Base-by-base conservation (phyloP, 2,113 vertebrate species). In the Oophaga pumilio region DNA sequence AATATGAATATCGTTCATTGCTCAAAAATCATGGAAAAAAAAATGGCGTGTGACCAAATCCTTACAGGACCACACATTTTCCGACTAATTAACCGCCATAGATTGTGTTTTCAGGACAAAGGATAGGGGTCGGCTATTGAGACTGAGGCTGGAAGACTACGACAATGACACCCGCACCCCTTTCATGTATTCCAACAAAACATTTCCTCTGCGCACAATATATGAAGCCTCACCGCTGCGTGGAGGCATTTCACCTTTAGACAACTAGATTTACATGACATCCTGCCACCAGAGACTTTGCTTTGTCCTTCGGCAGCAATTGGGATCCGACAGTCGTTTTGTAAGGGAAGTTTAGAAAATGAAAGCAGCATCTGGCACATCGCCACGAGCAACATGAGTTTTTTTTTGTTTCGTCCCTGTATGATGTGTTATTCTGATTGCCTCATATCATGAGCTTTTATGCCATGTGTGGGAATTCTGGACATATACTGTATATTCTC, bases 261-360 rank as follows among this genome's bases (percentile, higher is more conserved):
- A 74, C 33, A 22, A 50, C 43, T 74, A 50, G 33, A 74, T 49
- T 50, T 49, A 74, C 33, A 50, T 50, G 71, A 74, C 33, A 74
- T 74, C 17, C 43, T 4, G 71, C 71, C 43, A 74, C 71, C 71
- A 49, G 71, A 74, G 71, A 74, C 43, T 20, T 49, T 4, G 71
- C 71, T 74, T 74, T 74, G 71, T 74, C 71, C 71, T 74, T 74
- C 69, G 4, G 71, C 71, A 50, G 43, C 43, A 22, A 74, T 74
- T 18, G 71, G 26, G 18, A 74, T 74, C 33, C 71, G 0, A 22
- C 71, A 50, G 71, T 74, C 71, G 22, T 50, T 74, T 74, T 74
- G 18, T 74, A 50, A 49, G 43, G 33, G 18, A 74, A 20, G 17
- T 74, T 74, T 74, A 50, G 33, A 12, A 74, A 74, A 50, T 74